These are phyloP conservation scores for Machimus atricapillus DNA, from an alignment of 2,888 invertebrate species.

Conservation along the genomic window DNA sequence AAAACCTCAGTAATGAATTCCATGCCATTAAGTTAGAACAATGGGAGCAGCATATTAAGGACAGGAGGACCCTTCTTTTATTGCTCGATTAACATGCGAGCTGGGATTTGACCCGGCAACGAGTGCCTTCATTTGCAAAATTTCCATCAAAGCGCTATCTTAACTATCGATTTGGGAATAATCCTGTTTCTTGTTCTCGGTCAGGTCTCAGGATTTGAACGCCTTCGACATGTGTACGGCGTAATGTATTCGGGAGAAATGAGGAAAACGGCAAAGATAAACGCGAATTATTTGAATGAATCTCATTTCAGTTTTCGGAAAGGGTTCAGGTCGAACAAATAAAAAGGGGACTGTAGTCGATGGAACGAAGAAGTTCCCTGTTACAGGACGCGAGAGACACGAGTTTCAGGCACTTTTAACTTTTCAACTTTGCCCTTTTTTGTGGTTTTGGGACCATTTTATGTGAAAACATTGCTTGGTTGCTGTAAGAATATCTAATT, in stretches of 20 bases:
- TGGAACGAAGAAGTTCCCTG: neutral
- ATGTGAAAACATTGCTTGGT: neutral
- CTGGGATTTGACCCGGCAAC: slow-evolving; percentile 11
- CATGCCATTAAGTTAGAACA: slow-evolving; percentile 44
- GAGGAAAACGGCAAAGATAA: slow-evolving; percentile 14
- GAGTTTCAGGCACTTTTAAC: neutral
- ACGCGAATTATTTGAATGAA: slow-evolving; percentile 18
- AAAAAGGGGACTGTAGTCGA: neutral
- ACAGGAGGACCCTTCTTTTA: slow-evolving; percentile 40
- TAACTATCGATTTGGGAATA: slow-evolving; percentile 45
- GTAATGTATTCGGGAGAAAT: slow-evolving; percentile 7
- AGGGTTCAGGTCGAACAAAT: slow-evolving; percentile 19
- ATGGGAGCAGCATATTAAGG: slow-evolving; percentile 42
- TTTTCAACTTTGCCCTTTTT: neutral
- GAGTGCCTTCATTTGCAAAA: slow-evolving; percentile 42
- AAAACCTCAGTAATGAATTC: slow-evolving; percentile 44
- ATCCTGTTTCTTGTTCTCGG: slow-evolving; percentile 41
- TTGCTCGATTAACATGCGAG: slow-evolving; percentile 43
- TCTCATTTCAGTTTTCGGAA: slow-evolving; percentile 4
- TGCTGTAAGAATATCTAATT: neutral
- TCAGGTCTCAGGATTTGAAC: slow-evolving; percentile 14
- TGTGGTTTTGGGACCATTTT: neutral
- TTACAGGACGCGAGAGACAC: neutral
- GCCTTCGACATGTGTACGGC: slow-evolving; percentile 3
- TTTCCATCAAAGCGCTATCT: slow-evolving; percentile 45